Conservation (phyloP, 1,140 invertebrate species). For the Brachionus manjavacas region DNA sequence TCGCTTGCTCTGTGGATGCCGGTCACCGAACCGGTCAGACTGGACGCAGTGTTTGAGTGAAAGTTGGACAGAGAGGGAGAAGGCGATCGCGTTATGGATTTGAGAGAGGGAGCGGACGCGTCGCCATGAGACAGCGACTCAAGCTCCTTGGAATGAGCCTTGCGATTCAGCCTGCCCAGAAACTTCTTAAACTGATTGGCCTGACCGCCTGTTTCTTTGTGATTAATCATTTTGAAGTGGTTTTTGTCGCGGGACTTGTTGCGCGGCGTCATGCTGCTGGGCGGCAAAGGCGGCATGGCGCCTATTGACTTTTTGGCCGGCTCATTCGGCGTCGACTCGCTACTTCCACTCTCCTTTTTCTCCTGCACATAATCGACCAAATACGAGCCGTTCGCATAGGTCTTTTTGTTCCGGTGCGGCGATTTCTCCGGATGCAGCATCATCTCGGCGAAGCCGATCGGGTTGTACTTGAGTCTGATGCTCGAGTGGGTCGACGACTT, state of each 20-base stretch:
- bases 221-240: slow-evolving; percentile 26
- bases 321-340: neutral
- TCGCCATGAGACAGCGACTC: slow-evolving; percentile 39
- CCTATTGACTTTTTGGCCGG: slow-evolving; percentile 28
- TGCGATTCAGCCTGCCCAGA: slow-evolving; percentile 5
- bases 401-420: slow-evolving; percentile 12
- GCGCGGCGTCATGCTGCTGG: neutral
- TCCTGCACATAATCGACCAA: slow-evolving; percentile 66
- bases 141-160: slow-evolving; percentile 29
- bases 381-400: neutral
- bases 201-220: neutral
- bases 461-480: slow-evolving; percentile 93
- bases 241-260: slow-evolving; percentile 25
- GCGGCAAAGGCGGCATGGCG: slow-evolving; percentile 26
- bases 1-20: neutral
- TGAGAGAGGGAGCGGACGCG: slow-evolving; percentile 53
- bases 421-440: slow-evolving; percentile 38
- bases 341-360: slow-evolving; percentile 61
- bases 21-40: slow-evolving; percentile 57
- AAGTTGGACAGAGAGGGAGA: slow-evolving; percentile 47
- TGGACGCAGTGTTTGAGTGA: slow-evolving; percentile 41
- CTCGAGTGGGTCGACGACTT: slow-evolving; percentile 87
- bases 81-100: slow-evolving; percentile 50
- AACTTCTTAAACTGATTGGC: slow-evolving; percentile 19
- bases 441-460: slow-evolving; percentile 63